Evolutionary conservation across 2,113 vertebrate genomes (phyloP).

Genomic region (Sialia sialis): DNA sequence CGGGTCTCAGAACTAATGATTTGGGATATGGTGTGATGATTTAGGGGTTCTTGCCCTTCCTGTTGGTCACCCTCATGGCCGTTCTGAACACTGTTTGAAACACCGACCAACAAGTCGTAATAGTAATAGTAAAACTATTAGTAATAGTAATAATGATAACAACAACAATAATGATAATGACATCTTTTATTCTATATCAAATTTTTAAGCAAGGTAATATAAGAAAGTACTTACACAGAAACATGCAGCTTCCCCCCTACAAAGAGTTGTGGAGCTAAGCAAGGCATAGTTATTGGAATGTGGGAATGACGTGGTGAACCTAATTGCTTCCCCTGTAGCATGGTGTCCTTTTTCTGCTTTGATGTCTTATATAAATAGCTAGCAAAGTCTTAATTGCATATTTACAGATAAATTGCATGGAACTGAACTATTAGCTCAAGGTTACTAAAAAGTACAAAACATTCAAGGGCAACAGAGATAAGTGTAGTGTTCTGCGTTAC

Average conservation of each 20-base stretch:
- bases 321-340: neutral
- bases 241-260: accelerated
- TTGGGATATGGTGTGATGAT: neutral
- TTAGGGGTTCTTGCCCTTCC: neutral
- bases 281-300: neutral
- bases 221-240: neutral
- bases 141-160: too few relatives aligned
- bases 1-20: neutral
- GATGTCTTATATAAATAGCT: neutral
- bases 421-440: neutral
- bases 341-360: neutral
- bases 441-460: neutral
- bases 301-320: neutral
- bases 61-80: neutral
- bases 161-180: neutral
- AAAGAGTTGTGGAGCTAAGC: neutral
- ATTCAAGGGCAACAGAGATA: neutral
- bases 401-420: neutral
- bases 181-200: neutral
- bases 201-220: neutral
- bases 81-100: neutral
- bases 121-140: neutral
- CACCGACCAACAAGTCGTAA: neutral
- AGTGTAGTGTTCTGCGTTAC: neutral
- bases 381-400: neutral